Evolutionary conservation across 1,140 invertebrate genomes (phyloP).

Genomic region (Cotesia chilonis): DNA sequence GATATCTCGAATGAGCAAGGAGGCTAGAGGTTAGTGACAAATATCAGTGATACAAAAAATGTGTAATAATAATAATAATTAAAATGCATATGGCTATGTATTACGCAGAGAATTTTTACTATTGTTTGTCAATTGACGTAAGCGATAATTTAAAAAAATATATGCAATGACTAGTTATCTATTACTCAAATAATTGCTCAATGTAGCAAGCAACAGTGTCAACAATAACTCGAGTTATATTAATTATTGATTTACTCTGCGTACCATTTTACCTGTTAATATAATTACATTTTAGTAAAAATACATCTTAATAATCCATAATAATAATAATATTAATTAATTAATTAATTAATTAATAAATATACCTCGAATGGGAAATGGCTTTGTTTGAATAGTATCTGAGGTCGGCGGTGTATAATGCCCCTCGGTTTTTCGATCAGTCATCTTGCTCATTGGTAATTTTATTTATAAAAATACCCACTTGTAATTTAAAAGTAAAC

Average conservation of each 20-base stretch:
- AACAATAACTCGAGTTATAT: too few species aligned
- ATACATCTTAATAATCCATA: too few species aligned
- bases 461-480: not conserved
- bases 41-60: slow-evolving; percentile 41
- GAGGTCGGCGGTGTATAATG: slow-evolving; percentile 73
- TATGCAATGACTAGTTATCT: too few species aligned
- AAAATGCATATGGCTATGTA: not conserved
- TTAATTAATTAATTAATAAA: slow-evolving; percentile 36
- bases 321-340: not conserved
- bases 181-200: too few species aligned
- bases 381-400: slow-evolving; percentile 86
- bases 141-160: too few species aligned
- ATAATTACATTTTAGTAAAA: too few species aligned
- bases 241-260: slow-evolving; percentile 14
- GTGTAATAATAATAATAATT: slow-evolving; percentile 3
- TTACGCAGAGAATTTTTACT: too few species aligned
- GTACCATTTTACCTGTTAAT: too few species aligned
- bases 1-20: not conserved
- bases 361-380: slow-evolving; percentile 82
- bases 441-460: slow-evolving; percentile 47
- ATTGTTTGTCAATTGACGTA: too few species aligned
- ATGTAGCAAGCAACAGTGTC: too few species aligned
- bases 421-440: slow-evolving; percentile 55
- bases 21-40: slow-evolving; percentile 35
- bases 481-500: not conserved